phyloP scores from a whole-genome alignment of 1,140 invertebrate species.

The Hycleus phaleratus region DNA sequence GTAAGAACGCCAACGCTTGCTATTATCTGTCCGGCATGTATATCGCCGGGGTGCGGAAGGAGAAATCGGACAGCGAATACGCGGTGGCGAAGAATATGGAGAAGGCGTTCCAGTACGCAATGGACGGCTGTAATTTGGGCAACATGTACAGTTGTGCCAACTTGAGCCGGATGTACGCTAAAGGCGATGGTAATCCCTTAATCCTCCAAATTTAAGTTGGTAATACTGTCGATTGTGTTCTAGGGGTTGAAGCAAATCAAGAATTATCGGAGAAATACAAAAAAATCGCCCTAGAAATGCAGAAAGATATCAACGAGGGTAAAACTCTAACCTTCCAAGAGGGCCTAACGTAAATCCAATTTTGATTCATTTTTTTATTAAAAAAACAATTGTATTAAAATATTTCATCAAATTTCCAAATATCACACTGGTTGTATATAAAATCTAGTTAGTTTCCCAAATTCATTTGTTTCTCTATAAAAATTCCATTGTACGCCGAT shows the following conservation, averaged over 20 bases:
- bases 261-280: conserved; percentile 65
- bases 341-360: conserved; percentile 38
- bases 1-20: conserved; percentile 66
- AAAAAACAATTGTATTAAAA: background rate
- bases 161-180: conserved; percentile 72
- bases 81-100: conserved; percentile 60
- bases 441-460: background rate
- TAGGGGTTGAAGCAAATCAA: conserved; percentile 58
- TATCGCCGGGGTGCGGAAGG: conserved; percentile 56
- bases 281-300: conserved; percentile 58
- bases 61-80: conserved; percentile 38
- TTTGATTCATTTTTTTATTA: background rate
- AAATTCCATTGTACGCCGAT: conserved; percentile 23
- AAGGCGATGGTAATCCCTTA: conserved; percentile 49
- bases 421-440: background rate
- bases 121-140: conserved; percentile 69
- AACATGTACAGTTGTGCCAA: conserved; percentile 82
- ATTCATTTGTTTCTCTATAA: background rate
- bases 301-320: conserved; percentile 54
- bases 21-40: conserved; percentile 72
- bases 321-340: conserved; percentile 59
- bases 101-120: conserved; percentile 66
- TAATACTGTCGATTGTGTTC: conserved; percentile 21
- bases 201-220: conserved; percentile 7
- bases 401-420: conserved; percentile 3